phyloP scores from a whole-genome alignment of 2,888 invertebrate genomes.

The Campopleginae sp. region DNA sequence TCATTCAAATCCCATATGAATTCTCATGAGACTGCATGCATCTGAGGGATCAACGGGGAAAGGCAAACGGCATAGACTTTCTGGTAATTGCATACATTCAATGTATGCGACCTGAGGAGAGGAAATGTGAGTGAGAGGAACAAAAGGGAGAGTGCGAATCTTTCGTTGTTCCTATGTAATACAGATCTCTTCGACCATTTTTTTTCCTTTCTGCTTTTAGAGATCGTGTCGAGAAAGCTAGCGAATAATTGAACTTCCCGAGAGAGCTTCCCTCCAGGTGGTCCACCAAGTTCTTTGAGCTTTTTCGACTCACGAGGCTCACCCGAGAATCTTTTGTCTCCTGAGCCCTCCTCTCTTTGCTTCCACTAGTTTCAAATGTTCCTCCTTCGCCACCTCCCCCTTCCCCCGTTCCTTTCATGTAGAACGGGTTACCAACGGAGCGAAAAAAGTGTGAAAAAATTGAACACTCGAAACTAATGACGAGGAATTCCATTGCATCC shows the following conservation, averaged over 20 bases:
- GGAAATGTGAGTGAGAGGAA: background rate
- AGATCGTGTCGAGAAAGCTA: conserved; percentile 63
- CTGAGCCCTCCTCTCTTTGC: conserved; percentile 62
- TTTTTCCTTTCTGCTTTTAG: conserved; percentile 5
- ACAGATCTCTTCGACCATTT: conserved; percentile 26
- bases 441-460: no score
- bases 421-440: no score
- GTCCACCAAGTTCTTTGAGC: conserved; percentile 57
- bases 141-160: conserved; percentile 35
- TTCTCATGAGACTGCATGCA: conserved; percentile 34
- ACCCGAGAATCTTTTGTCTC: conserved; percentile 73
- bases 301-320: conserved; percentile 66
- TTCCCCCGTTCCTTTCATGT: conserved; percentile 41
- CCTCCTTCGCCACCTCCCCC: conserved; percentile 39
- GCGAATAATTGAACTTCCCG: conserved; percentile 67
- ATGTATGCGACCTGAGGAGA: background rate
- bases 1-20: conserved; percentile 52
- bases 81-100: conserved; percentile 9
- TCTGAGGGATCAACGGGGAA: conserved; percentile 54
- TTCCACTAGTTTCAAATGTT: conserved; percentile 7
- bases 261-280: conserved; percentile 46
- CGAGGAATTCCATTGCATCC: no score
- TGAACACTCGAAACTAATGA: no score
- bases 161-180: conserved; percentile 23
- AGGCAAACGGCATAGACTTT: conserved; percentile 23